Percentiles rank a stretch among this genome's conserved stretches.
Conservation (phyloP, 2,888 invertebrate species). For the Agrochola lychnidis region DNA sequence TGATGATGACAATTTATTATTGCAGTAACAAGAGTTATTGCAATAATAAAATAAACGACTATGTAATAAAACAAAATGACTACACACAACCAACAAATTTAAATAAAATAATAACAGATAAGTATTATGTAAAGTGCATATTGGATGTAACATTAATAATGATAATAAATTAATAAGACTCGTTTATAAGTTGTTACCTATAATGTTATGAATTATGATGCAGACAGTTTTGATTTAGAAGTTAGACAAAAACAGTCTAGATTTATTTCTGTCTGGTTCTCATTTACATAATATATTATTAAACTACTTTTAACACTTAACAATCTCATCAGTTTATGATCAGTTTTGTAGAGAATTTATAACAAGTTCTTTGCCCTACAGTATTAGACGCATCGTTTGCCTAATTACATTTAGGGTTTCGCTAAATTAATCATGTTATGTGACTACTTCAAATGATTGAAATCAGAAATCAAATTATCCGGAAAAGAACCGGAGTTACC, state of each 20-base stretch:
- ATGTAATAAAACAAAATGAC: neutral
- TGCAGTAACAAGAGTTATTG: neutral
- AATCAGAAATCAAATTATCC: too few relatives aligned
- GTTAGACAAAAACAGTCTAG: conserved; percentile 10
- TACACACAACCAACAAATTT: neutral
- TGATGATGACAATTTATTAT: too few relatives aligned
- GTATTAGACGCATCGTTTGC: neutral
- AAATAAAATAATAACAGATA: neutral
- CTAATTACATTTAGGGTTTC: too few relatives aligned
- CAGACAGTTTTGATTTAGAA: neutral
- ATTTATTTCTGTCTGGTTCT: conserved; percentile 1
- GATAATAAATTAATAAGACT: conserved; percentile 12
- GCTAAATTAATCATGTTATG: too few relatives aligned
- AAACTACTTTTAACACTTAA: neutral
- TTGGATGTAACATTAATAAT: neutral
- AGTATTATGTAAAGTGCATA: neutral
- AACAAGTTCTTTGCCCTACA: neutral
- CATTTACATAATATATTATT: conserved; percentile 19
- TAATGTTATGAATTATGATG: neutral
- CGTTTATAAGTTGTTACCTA: neutral
- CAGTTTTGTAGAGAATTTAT: neutral
- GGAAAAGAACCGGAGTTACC: too few relatives aligned
- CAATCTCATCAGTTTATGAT: neutral
- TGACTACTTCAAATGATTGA: too few relatives aligned
- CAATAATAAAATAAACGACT: neutral